A percentile compares a stretch with the other conserved stretches of the same genome.
Conservation (phyloP, 2,113 vertebrate genomes). For the Atlantisia rogersi region DNA sequence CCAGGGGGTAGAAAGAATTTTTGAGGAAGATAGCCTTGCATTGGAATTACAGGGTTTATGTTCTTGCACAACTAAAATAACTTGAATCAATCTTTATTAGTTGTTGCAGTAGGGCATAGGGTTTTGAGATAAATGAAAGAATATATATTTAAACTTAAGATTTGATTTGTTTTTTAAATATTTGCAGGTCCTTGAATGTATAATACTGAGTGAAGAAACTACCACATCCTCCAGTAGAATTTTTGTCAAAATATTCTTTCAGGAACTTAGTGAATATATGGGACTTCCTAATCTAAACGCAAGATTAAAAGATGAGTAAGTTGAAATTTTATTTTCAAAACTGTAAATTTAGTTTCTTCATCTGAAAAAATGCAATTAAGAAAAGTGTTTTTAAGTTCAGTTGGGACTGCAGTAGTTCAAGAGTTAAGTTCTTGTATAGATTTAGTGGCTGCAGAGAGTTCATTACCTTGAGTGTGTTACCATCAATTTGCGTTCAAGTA, state of each 20-base stretch:
- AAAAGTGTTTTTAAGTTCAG: background rate
- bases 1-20: background rate
- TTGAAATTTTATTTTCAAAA: constrained; percentile 19
- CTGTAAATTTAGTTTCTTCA: background rate
- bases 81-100: background rate
- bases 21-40: background rate
- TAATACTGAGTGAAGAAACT: constrained; percentile 95
- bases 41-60: background rate
- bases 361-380: background rate
- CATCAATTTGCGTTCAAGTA: background rate
- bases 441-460: background rate
- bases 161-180: background rate
- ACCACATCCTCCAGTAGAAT: constrained; percentile 98
- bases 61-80: background rate
- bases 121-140: background rate
- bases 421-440: background rate
- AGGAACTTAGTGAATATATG: constrained; percentile 98
- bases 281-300: constrained; percentile 95
- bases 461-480: background rate
- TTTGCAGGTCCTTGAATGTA: constrained; percentile 91
- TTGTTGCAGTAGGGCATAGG: background rate
- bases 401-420: background rate
- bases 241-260: constrained; percentile 99
- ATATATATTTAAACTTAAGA: background rate
- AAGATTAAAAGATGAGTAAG: constrained; percentile 93